Evolutionary conservation across 1,140 invertebrate species (phyloP).

Genomic region (Pogonus chalceus): DNA sequence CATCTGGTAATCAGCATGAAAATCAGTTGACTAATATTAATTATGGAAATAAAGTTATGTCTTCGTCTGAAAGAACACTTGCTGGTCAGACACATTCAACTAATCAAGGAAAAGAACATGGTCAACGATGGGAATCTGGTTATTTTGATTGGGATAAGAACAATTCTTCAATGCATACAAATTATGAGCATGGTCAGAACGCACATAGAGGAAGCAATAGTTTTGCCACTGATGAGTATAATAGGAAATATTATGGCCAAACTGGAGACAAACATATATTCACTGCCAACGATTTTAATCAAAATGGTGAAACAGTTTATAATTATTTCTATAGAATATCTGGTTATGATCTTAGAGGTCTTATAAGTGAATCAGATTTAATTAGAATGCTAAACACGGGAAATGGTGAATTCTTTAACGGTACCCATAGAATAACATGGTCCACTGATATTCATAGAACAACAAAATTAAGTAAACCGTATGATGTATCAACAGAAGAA

Average conservation of each 20-base stretch:
- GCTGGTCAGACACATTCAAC: neutral
- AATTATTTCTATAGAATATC: neutral
- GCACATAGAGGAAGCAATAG: neutral
- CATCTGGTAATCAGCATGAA: neutral
- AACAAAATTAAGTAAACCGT: neutral
- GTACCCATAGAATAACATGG: neutral
- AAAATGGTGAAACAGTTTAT: neutral
- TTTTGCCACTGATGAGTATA: conserved; percentile 8
- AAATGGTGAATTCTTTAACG: neutral
- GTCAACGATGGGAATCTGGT: neutral
- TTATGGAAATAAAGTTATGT: neutral
- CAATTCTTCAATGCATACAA: neutral
- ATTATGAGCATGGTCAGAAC: neutral
- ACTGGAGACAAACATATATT: neutral
- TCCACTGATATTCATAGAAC: neutral
- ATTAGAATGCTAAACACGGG: neutral
- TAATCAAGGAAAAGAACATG: neutral
- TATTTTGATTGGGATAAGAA: neutral
- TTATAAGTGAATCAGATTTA: neutral
- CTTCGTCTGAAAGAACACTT: neutral
- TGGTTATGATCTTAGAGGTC: neutral
- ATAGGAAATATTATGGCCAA: neutral
- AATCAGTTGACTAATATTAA: neutral
- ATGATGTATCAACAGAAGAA: neutral
- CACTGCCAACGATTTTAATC: neutral